Percentiles rank a stretch among this genome's conserved stretches.
Evolutionary conservation across 1,140 invertebrate species (phyloP).

Genomic region (Steinernema feltiae): DNA sequence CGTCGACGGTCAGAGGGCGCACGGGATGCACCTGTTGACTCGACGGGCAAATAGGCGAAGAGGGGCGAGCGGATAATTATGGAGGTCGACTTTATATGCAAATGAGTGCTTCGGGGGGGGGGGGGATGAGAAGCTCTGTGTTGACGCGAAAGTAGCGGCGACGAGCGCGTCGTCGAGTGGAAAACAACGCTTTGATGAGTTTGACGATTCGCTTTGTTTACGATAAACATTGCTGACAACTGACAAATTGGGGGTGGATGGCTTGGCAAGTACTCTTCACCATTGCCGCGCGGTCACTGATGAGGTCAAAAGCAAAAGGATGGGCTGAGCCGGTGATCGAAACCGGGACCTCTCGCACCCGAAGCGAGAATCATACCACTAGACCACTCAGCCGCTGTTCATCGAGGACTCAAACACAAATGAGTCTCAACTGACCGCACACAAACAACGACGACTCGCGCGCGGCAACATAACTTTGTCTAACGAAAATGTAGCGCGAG

Average conservation of each 20-base stretch:
- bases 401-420: background rate
- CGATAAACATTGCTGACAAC: background rate
- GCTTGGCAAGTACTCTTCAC: background rate
- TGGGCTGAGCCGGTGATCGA: slow-evolving; percentile 60
- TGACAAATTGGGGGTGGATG: too few relatives aligned
- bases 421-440: background rate
- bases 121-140: background rate
- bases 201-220: background rate
- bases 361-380: slow-evolving; percentile 63
- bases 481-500: too few relatives aligned
- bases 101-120: background rate
- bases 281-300: background rate
- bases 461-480: too few relatives aligned
- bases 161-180: background rate
- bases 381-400: slow-evolving; percentile 59
- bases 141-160: background rate
- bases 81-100: background rate
- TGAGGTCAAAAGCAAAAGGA: slow-evolving; percentile 25
- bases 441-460: too few relatives aligned
- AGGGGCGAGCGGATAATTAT: background rate
- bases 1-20: background rate
- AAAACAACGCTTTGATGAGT: background rate
- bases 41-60: background rate
- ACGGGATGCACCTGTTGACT: background rate
- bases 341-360: slow-evolving; percentile 62